Evolutionary conservation across 2,113 vertebrate species (phyloP), one percentile per base, ranked within the genome.

Genomic region (Rhadina sibilatrix): DNA sequence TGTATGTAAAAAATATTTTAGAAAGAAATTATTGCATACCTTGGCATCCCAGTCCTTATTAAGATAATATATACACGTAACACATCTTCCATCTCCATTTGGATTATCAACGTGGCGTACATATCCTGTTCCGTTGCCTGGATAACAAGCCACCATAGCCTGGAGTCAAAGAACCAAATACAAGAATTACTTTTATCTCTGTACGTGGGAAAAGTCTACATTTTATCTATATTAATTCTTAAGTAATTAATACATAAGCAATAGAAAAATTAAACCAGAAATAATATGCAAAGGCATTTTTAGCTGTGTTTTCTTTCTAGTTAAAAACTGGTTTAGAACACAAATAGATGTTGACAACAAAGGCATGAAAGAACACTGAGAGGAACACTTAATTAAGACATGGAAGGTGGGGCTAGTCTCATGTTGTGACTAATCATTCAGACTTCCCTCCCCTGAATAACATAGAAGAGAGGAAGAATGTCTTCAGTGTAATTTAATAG

Each of bases 61-160:
- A 97, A 99, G 99, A 97, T 99, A 99, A 98, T 99, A 99, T 98
- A 99, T 99, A 98, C 99, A 99, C 1, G 99, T 99, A 97, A 99
- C 99, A 96, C 99, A 99, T 97, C 99, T 98, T 97, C 99, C 99
- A 12, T 99, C 99, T 95, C 98, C 98, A 74, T 99, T 99, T 78
- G 99, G 99, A 93, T 99, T 99, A 97, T 99, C 99, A 94, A 99
- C 99, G 56, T 99, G 99, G 46, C 99, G 99, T 79, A 99, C 99
- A 2, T 99, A 99, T 96, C 99, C 99, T 12, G 99, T 99, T 90
- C 99, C 99, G 5, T 99, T 99, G 96, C 99, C 99, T 86, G 99
- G 99, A 94, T 99, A 99, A 98, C 99, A 99, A 80, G 99, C 99
- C 94, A 99, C 99, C 99, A 99, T 99, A 87, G 99, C 99, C 99